Conservation (phyloP, 2,888 invertebrate species). For the Ecliptopera silaceata region DNA sequence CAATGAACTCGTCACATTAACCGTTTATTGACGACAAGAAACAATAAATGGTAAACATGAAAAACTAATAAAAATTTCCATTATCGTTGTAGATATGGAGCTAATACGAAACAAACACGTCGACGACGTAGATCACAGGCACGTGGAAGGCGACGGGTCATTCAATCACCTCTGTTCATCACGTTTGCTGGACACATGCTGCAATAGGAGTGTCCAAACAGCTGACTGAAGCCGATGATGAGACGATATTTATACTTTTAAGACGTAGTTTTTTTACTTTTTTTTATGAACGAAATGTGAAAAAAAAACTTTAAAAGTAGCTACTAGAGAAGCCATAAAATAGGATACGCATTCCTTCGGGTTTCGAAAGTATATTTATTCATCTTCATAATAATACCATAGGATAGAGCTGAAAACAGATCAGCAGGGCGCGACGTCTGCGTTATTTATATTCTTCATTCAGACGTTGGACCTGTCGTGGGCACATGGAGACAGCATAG, state of each 20-base stretch:
- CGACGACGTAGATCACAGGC: conserved; percentile 47
- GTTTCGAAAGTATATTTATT: conserved; percentile 6
- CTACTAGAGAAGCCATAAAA: no score
- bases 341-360: no score
- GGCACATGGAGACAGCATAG: conserved; percentile 36
- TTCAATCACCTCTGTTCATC: conserved; percentile 41
- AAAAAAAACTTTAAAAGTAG: no score
- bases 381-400: not conserved
- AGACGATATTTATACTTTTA: no score
- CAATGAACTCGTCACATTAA: conserved; percentile 49
- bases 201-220: conserved; percentile 10
- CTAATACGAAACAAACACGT: conserved; percentile 54
- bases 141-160: conserved; percentile 53
- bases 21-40: conserved; percentile 63
- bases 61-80: conserved; percentile 68
- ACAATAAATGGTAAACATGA: conserved; percentile 63
- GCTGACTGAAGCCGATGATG: not conserved
- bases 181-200: conserved; percentile 32
- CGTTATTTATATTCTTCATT: conserved; percentile 68
- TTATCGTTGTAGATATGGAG: conserved; percentile 50
- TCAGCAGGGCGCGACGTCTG: conserved; percentile 59
- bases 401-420: conserved; percentile 62
- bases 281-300: no score
- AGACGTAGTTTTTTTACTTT: no score
- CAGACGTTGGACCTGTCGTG: conserved; percentile 44